These are phyloP conservation scores for Porphyrio hochstetteri DNA, from an alignment of 2,113 vertebrate genomes.

Conservation along the genomic window DNA sequence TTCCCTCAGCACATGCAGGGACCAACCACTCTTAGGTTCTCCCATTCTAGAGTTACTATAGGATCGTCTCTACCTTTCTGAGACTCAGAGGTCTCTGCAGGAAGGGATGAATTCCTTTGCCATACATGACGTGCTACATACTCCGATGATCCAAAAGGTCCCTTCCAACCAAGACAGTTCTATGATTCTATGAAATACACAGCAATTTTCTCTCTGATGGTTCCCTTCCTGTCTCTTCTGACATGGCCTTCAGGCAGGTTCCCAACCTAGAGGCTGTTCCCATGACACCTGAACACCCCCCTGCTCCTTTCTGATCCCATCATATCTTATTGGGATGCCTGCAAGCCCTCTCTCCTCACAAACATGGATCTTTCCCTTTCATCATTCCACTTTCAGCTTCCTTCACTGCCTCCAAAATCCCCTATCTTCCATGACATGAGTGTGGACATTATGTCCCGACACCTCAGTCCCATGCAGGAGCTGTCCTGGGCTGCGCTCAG, in stretches of 20 bases:
- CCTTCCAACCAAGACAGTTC: too few relatives aligned
- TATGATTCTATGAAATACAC: not conserved
- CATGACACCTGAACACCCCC: not conserved
- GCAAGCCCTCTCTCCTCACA: not conserved
- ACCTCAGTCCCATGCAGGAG: not conserved
- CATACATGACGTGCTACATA: too few relatives aligned
- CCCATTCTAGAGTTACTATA: not conserved
- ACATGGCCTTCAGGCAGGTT: not conserved
- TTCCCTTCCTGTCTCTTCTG: not conserved
- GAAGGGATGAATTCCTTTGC: not conserved
- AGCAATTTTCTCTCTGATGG: not conserved
- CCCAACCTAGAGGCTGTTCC: not conserved
- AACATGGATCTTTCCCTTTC: not conserved
- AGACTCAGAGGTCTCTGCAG: not conserved
- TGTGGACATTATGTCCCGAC: rapidly evolving
- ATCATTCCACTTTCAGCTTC: not conserved
- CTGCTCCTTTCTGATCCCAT: not conserved
- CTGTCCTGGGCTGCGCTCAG: not conserved
- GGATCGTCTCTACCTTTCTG: not conserved
- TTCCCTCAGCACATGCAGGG: not conserved
- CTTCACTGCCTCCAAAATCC: not conserved
- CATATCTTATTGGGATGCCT: not conserved
- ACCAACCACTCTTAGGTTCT: not conserved
- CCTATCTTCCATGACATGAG: not conserved
- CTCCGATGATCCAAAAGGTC: too few relatives aligned